Evolutionary conservation across 2,113 vertebrate species (phyloP).

Genomic region (Acanthisitta chloris): DNA sequence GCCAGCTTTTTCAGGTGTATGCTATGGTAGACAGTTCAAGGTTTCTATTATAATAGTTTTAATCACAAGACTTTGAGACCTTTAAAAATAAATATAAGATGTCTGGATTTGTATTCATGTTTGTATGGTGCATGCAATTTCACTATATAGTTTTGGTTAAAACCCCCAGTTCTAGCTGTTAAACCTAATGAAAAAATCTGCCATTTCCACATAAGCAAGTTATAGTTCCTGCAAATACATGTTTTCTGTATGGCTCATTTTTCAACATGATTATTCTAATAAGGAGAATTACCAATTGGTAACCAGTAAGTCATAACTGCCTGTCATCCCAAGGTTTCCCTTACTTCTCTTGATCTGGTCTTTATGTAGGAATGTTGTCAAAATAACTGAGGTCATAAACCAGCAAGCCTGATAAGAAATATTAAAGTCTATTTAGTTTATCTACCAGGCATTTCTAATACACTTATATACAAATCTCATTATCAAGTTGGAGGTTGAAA

Average conservation of each 20-base stretch:
- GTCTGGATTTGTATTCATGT: not conserved
- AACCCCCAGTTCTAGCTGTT: not conserved
- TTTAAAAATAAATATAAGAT: not conserved
- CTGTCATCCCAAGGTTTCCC: not conserved
- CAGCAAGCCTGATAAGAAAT: not conserved
- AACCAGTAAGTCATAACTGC: not conserved
- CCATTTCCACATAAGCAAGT: not conserved
- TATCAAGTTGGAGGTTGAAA: not conserved
- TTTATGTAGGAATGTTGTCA: not conserved
- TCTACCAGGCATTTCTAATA: not conserved
- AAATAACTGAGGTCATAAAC: not conserved
- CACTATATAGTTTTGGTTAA: not conserved
- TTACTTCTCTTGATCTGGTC: not conserved
- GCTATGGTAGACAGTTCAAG: no score
- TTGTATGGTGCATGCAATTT: not conserved
- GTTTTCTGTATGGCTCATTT: not conserved
- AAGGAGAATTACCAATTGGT: not conserved
- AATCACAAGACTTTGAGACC: not conserved
- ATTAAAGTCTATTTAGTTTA: not conserved
- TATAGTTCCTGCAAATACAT: not conserved
- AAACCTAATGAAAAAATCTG: not conserved
- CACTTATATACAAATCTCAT: not conserved
- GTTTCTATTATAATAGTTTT: not conserved
- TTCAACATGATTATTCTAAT: not conserved
- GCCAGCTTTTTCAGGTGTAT: no score